phyloP scores from a whole-genome alignment of 2,797 vertebrate genomes.

The Pelochelys cantorii region DNA sequence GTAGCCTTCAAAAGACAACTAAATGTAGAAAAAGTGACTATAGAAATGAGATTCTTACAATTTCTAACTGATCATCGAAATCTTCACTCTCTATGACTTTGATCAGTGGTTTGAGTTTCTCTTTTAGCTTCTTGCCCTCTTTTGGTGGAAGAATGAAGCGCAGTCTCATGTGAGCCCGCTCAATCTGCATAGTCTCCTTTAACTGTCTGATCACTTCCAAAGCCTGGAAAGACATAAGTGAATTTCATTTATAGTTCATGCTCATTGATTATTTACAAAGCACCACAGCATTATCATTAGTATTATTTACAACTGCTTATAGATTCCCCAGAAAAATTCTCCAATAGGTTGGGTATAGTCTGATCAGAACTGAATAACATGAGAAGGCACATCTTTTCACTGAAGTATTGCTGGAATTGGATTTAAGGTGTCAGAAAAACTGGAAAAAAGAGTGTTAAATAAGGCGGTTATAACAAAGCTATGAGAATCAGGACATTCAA shows the following conservation, averaged over 20 bases:
- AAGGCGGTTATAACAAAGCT: not conserved
- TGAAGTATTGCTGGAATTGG: not conserved
- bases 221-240: conserved; percentile 79
- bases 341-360: rapidly evolving
- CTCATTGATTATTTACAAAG: not conserved
- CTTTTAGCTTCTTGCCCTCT: conserved; percentile 95
- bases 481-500: rapidly evolving
- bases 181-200: conserved; percentile 95
- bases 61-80: conserved; percentile 92
- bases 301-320: not conserved
- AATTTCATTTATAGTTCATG: not conserved
- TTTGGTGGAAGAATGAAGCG: conserved; percentile 89
- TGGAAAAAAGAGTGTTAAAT: not conserved
- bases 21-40: not conserved
- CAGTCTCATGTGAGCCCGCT: conserved; percentile 96
- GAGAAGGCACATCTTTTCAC: not conserved
- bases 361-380: not conserved
- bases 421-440: not conserved
- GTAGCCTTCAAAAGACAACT: not conserved
- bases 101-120: conserved; percentile 93
- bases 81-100: conserved; percentile 94
- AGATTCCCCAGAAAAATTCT: not conserved
- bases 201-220: conserved; percentile 95
- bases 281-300: not conserved
- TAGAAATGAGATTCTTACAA: conserved; percentile 81